Base-by-base conservation (phyloP, 2,888 invertebrate genomes). In the Meiosimyza platycephala region DNA sequence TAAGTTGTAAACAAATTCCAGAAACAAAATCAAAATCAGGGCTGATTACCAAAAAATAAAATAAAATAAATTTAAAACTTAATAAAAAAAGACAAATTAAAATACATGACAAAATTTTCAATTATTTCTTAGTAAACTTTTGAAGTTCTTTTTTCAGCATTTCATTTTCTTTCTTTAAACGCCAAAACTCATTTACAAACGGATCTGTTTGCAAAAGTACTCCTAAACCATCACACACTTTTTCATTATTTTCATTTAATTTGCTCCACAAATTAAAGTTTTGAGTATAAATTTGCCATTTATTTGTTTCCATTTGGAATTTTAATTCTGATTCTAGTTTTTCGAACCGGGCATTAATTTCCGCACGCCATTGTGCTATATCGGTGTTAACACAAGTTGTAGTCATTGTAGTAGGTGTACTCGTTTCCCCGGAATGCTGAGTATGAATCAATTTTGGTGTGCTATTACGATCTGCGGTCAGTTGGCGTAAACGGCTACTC, bases 101-200 rank as follows among this genome's bases (percentile, higher is more conserved):
- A 12, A 1, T n/a, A 40, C 9, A 40, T 40, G 4, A 40, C 40
- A 7, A 6, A 40, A 40, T 40, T 40, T 40, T 40, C 9, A 40
- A 40, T 69, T 74, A 75, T 18, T 78, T 67, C n/a, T 65, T 74
- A 1, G 75, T 76, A 12, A 81, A 40, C 5, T 82, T 73, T 28
- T 79, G 64, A 5, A 86, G 50, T 62, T 83, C 79, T 0, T 75
- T 77, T 51, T 80, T 83, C 2, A 87, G 71, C 69, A 78, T 60
- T 70, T 80, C 81, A 72, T 87, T 87, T 71, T 87, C 87, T 40
- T 80, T 74, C 71, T 84, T 81, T 52, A 87, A 73, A 5, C 80
- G 79, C 11, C 78, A 6, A 74, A 82, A 87, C 40, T 87, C 86
- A 18, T 80, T 79, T 6, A 83, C 79, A 74, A 87, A 86, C 3